Evolutionary conservation across 2,888 invertebrate genomes (phyloP).

Genomic region (Lathronympha strigana): DNA sequence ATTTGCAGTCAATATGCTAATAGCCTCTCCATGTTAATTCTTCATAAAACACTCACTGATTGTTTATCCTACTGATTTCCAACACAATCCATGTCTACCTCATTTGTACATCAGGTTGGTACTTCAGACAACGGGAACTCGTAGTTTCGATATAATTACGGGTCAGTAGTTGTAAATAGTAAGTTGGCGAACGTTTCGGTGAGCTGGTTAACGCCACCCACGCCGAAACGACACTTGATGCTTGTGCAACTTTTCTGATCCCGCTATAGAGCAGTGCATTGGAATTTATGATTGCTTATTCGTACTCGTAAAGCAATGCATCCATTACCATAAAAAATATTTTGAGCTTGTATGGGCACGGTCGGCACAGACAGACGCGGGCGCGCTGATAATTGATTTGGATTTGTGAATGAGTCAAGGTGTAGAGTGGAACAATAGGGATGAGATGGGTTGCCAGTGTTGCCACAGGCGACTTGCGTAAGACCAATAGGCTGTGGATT

Average conservation of each 20-base stretch:
- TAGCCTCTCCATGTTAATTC: slow-evolving; percentile 32
- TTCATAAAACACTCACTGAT: slow-evolving; percentile 34
- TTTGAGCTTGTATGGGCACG: slow-evolving; percentile 54
- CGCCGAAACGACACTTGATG: slow-evolving; percentile 65
- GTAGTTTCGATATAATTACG: slow-evolving; percentile 22
- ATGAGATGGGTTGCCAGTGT: slow-evolving; percentile 66
- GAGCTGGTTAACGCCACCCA: slow-evolving; percentile 57
- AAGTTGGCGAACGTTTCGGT: slow-evolving; percentile 42
- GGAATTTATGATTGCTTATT: slow-evolving; percentile 54
- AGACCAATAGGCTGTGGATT: slow-evolving; percentile 59
- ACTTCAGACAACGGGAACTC: slow-evolving; percentile 16
- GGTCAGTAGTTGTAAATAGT: slow-evolving; percentile 21
- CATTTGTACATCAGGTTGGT: too few relatives aligned
- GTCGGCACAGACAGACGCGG: slow-evolving; percentile 18
- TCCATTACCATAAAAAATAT: slow-evolving; percentile 74
- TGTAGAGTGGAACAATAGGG: slow-evolving; percentile 68
- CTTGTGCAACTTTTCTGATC: slow-evolving; percentile 64
- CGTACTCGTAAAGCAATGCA: slow-evolving; percentile 61
- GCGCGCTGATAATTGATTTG: slow-evolving; percentile 46
- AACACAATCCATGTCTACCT: slow-evolving; percentile 35
- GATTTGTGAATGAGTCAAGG: slow-evolving; percentile 53
- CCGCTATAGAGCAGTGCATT: slow-evolving; percentile 57
- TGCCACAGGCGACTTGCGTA: slow-evolving; percentile 71
- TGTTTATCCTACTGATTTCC: slow-evolving; percentile 38
- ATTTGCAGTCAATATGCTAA: slow-evolving; percentile 66